Evolutionary conservation across 2,888 invertebrate species (phyloP), one percentile per base, ranked within the genome.

Genomic region (Drosophila neotestacea): DNA sequence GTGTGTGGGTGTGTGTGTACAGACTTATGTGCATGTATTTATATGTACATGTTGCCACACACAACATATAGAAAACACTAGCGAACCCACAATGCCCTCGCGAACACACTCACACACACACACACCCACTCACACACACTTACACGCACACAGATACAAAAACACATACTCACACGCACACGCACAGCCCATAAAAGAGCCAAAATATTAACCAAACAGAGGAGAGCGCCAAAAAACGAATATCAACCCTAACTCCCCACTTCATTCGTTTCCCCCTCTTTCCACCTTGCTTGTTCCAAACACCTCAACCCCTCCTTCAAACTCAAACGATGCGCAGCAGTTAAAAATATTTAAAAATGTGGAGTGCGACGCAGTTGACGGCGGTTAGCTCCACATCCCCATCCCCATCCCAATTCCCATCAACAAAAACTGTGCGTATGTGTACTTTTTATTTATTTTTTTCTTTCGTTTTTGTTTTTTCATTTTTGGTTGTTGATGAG

Each of bases 141-240:
- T n/a, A 61, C 42, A 44, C 50, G 32, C 34, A 52, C 30, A 28
- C 32, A 41, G 46, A 38, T 58, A 22, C 36, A 44, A 51, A 56
- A 36, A 46, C 51, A 59, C 30, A 60, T 69, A 63, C 47, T 44
- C 38, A 41, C 52, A 50, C 48, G 41, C 67, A 52, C 30, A 66
- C 66, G 42, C 71, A 67, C 73, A 63, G 78, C 58, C 73, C 73
- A 82, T 78, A 78, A 70, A 65, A 69, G 81, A 70, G 65, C 68
- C 74, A 78, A 84, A 84, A 84, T 84, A 89, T 84, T 84, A 84
- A 84, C 84, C 84, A 84, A 89, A 89, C 84, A 89, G 89, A 89
- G 84, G 36, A 71, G 70, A 77, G 84, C 67, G 77, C 73, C 77
- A 71, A 76, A 67, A 69, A 80, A 65, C 76, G 80, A 65, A 75